phyloP scores from a whole-genome alignment of 2,888 invertebrate genomes.

The Mythimna vitellina region DNA sequence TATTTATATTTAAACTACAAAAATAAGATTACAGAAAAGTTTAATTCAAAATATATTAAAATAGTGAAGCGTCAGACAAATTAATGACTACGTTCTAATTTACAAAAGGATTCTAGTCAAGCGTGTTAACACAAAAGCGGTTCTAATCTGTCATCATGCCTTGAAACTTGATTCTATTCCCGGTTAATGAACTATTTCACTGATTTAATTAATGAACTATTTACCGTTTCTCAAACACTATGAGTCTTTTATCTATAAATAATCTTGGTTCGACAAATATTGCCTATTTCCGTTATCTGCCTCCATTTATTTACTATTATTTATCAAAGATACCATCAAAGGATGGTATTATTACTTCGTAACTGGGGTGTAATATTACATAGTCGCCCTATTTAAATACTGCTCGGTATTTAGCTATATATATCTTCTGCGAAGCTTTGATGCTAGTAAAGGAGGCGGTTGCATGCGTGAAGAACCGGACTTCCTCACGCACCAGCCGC shows the following conservation, averaged over 20 bases:
- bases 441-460: no score
- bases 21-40: background rate
- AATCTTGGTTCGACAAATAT: conserved; percentile 8
- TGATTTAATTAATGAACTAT: conserved; percentile 19
- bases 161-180: conserved; percentile 1
- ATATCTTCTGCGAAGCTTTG: no score
- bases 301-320: background rate
- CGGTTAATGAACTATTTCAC: background rate
- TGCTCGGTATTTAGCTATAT: no score
- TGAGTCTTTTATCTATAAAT: conserved; percentile 1
- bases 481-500: no score
- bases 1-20: background rate
- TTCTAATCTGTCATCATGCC: background rate
- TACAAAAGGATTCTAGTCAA: conserved; percentile 14
- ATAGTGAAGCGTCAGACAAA: background rate
- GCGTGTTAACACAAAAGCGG: conserved; percentile 1
- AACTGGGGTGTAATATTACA: no score
- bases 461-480: no score
- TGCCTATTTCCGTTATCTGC: background rate
- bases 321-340: background rate
- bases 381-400: no score
- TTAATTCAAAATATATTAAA: background rate
- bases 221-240: background rate
- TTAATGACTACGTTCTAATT: background rate
- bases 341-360: no score